phyloP scores from a whole-genome alignment of 1,140 invertebrate species.

The Formica exsecta region DNA sequence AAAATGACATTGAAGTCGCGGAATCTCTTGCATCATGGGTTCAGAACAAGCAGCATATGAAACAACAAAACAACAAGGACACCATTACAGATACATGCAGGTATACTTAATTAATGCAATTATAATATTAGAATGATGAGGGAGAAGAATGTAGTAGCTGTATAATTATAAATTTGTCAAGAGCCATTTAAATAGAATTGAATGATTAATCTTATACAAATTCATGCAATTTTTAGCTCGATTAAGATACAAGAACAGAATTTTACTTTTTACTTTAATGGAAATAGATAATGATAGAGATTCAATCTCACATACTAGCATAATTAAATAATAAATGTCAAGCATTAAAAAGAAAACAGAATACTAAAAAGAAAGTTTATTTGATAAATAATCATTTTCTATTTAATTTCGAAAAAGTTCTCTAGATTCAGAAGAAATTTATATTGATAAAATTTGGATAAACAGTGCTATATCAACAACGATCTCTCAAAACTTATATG shows the following conservation, averaged over 20 bases:
- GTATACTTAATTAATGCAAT: slow-evolving; percentile 53
- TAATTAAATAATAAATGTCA: background rate
- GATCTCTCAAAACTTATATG: too few relatives aligned
- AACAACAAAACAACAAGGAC: slow-evolving; percentile 77
- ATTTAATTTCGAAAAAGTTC: background rate
- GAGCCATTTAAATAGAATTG: slow-evolving; percentile 9
- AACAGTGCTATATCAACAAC: too few relatives aligned
- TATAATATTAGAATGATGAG: slow-evolving; percentile 28
- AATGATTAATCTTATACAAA: slow-evolving; percentile 32
- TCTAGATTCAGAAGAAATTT: background rate
- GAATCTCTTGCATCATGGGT: slow-evolving; percentile 86
- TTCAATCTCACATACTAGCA: background rate
- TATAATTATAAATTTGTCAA: slow-evolving; percentile 11
- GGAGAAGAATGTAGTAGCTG: background rate
- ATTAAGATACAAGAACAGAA: background rate
- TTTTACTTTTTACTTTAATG: background rate
- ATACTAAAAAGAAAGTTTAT: background rate
- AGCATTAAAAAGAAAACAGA: background rate
- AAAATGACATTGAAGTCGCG: slow-evolving; percentile 92
- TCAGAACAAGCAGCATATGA: slow-evolving; percentile 80
- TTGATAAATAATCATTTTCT: background rate
- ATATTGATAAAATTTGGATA: too few relatives aligned
- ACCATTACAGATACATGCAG: slow-evolving; percentile 74
- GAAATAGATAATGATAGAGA: background rate
- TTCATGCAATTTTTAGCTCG: slow-evolving; percentile 9